Base-by-base conservation (phyloP, 2,888 invertebrate genomes). In the Spilarctia lutea region DNA sequence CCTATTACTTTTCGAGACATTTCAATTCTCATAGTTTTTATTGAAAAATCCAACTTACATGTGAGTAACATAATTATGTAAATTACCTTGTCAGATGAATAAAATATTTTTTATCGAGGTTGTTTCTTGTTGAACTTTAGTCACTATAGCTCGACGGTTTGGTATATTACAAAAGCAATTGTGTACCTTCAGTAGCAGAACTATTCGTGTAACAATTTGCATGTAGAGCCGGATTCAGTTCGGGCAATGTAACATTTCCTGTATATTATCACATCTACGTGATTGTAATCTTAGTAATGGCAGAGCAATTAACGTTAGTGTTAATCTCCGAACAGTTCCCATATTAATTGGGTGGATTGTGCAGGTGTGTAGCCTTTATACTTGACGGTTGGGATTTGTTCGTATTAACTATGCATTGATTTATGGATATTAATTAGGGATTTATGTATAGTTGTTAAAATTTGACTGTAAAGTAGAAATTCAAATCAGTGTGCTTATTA, bases 201-300 rank as follows among this genome's bases (percentile, higher is more conserved):
- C 35, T n/a, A 67, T 74, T 63, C 39, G 35, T 56, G 20, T n/a
- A n/a, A 52, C 65, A 72, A 79, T 76, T 69, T 76, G 60, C 73
- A 73, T 71, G 73, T 70, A 71, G 56, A 75, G 33, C 39, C 10
- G 52, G n/a, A n/a, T 56, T 52, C 42, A 39, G 56, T 56, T 4
- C 30, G 69, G 56, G 48, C 35, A 52, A 68, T 68, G 65, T 56
- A 68, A 76, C 52, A 76, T 68, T 81, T 68, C 73, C 76, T 74
- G 68, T 77, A 74, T 48, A 76, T 71, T 77, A 75, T 78, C 83
- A 60, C 76, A 74, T 79, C 77, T 84, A 75, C 65, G 65, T 80
- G 85, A 77, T 83, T 79, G 71, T 85, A 78, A 83, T 85, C 81
- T 65, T 76, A 73, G 81, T 83, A 85, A 83, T 83, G 60, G 78